Evolutionary conservation across 2,797 vertebrate genomes (phyloP).

Genomic region (Chelon labrosus): DNA sequence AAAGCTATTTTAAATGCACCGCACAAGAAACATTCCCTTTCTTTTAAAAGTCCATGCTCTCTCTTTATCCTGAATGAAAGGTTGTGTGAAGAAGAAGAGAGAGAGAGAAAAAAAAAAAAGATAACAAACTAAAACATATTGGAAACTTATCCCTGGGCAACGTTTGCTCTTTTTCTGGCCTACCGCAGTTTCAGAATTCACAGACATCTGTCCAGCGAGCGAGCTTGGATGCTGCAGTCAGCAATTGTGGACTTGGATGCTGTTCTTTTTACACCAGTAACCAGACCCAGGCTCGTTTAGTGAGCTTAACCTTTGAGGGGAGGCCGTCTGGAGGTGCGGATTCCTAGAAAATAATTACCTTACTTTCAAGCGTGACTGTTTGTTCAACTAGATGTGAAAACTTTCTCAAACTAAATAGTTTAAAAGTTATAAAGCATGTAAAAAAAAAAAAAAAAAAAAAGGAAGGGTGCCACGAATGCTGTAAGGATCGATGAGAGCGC

Average conservation of each 20-base stretch:
- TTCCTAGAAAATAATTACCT: background rate
- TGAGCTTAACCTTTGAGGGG: background rate
- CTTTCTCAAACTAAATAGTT: too few relatives aligned
- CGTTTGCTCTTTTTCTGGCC: conserved; percentile 23
- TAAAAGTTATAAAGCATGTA: background rate
- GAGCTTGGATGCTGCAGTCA: conserved; percentile 37
- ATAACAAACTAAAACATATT: background rate
- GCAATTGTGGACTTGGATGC: conserved; percentile 47
- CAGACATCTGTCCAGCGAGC: conserved; percentile 7
- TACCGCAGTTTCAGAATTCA: conserved; percentile 7
- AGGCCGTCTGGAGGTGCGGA: background rate
- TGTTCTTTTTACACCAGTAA: conserved; percentile 9
- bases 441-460: too few relatives aligned
- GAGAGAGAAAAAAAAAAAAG: conserved; percentile 5
- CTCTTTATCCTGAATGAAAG: background rate
- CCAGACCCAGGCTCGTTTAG: background rate
- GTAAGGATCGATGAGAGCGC: conserved; percentile 53
- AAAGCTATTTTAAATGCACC: conserved; percentile 2
- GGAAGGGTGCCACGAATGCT: conserved; percentile 63
- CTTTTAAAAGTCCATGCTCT: background rate
- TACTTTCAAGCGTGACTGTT: background rate
- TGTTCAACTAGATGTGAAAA: background rate
- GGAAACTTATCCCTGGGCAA: background rate
- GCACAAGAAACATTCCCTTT: conserved; percentile 1
- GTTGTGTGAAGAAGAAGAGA: too few relatives aligned